Evolutionary conservation across 2,888 invertebrate genomes (phyloP), one percentile per base, ranked within the genome.

Genomic region (Carterocephalus palaemon): DNA sequence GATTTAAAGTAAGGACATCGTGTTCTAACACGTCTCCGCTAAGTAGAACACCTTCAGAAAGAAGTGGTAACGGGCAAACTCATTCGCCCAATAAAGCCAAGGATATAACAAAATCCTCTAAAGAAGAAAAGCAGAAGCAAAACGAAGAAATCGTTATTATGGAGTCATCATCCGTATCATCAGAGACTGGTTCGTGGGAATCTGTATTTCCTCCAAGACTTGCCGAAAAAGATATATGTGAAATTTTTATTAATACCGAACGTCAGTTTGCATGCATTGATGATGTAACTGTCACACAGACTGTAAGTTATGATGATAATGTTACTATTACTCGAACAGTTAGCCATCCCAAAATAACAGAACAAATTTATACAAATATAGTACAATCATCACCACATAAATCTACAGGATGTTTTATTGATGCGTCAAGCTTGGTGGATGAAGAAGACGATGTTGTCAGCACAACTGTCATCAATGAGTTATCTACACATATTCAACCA

Each of bases 381-480:
- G 61, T 59, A 8, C 64, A 69, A 52, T 73, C 67, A 47, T 64
- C 68, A 2, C 62, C 69, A 2, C 62, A 62, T 32, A 80, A 76
- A 60, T 64, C 72, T 12, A 66, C 71, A 1, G 67, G 90, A 47
- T 94, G 92, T 67, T 94, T 94, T 59, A 94, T 94, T 54, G 93
- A 94, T 69, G 94, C 93, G 8, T 91, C 94, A 4, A 91, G 90
- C 64, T 78, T 94, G 51, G 89, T 89, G 12, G 94, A 94, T 67
- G 93, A 94, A 64, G 89, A 88, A 46, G 90, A 92, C 54, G 62
- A 71, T 8, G 57, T 68, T 6, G 66, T 65, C 51, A 59, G 46
- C 46, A 59, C 43, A 39, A 32, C 16, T 8, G 10, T 26, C 6
- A 22, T 1, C 24, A 32, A 29, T 23, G 37, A 41, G 8, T 17